These are phyloP conservation scores for Channa argus DNA, from an alignment of 2,113 vertebrate species.

Conservation along the genomic window DNA sequence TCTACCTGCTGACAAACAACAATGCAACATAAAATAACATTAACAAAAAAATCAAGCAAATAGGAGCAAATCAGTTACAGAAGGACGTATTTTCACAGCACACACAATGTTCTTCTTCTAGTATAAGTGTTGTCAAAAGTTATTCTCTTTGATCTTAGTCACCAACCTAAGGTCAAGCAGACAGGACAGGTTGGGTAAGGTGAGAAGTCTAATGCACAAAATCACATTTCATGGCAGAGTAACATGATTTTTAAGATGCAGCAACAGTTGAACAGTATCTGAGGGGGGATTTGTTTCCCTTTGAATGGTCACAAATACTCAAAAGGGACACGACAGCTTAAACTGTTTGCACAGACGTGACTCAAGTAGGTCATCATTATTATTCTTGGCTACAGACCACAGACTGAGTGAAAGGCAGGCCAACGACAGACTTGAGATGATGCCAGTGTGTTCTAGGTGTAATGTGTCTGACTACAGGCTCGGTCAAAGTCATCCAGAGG, in stretches of 20 bases:
- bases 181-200: slow-evolving; percentile 2
- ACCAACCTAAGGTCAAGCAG: not conserved
- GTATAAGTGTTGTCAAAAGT: slow-evolving; percentile 5
- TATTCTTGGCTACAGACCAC: slow-evolving; percentile 64
- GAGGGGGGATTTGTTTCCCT: not conserved
- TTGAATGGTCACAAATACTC: not conserved
- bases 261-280: not conserved
- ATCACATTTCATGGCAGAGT: not conserved
- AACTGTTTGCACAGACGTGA: slow-evolving; percentile 61
- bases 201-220: not conserved
- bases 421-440: slow-evolving; percentile 55
- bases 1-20: not conserved
- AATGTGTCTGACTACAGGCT: slow-evolving; percentile 45
- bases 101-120: slow-evolving; percentile 25
- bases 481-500: slow-evolving; percentile 34
- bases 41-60: not conserved
- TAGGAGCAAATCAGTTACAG: not conserved
- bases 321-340: slow-evolving; percentile 26
- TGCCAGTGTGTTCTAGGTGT: slow-evolving; percentile 68
- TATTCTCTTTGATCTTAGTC: slow-evolving; percentile 42
- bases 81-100: not conserved
- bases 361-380: slow-evolving; percentile 60
- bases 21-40: not conserved
- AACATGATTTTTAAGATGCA: not conserved
- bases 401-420: slow-evolving; percentile 41